Evolutionary conservation across 1,140 invertebrate genomes (phyloP).

Genomic region (Tetramorium simillimum): DNA sequence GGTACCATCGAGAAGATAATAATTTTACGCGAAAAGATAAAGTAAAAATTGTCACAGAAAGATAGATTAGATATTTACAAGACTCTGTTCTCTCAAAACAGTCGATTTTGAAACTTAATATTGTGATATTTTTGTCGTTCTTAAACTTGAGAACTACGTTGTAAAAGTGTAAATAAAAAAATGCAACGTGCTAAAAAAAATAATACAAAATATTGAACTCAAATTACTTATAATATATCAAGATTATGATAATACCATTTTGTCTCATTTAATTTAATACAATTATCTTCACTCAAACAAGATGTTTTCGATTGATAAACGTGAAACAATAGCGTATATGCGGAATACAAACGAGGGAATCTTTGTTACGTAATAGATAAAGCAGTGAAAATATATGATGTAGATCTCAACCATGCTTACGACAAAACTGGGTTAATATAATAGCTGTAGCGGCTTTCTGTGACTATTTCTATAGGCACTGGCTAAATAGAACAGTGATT

Average conservation of each 20-base stretch:
- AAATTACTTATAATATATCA: background rate
- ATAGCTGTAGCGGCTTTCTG: conserved; percentile 1
- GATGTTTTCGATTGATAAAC: background rate
- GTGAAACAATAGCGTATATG: background rate
- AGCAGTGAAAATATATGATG: conserved; percentile 22
- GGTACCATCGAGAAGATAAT: background rate
- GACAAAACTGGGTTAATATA: conserved; percentile 50
- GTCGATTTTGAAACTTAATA: background rate
- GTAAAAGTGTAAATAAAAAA: background rate
- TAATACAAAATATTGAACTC: background rate
- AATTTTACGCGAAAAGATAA: background rate
- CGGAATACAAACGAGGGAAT: background rate
- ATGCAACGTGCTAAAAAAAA: background rate
- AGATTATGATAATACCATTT: background rate
- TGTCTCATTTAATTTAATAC: conserved; percentile 19
- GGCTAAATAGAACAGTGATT: conserved; percentile 30
- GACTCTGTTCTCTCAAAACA: background rate
- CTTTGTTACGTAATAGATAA: conserved; percentile 36
- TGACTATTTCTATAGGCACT: conserved; percentile 17
- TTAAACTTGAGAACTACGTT: background rate
- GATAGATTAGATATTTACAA: background rate
- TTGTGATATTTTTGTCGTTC: background rate
- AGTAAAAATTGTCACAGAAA: background rate
- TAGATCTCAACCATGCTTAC: background rate
- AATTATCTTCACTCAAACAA: background rate